Conservation (phyloP, 2,888 invertebrate genomes). For the Microchrysa polita region DNA sequence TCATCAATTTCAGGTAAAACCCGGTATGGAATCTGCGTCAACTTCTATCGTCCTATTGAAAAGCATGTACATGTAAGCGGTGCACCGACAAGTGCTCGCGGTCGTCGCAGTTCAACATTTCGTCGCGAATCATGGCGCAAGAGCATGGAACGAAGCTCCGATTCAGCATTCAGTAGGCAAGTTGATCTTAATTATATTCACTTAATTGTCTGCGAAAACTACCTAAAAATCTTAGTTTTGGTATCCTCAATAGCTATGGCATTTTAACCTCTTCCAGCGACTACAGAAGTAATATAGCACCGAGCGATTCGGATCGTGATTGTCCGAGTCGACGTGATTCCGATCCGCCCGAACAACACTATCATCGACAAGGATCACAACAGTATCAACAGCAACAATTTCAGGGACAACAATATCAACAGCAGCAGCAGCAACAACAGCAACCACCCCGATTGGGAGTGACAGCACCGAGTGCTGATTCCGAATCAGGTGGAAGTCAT, state of each 20-base stretch:
- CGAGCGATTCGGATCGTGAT: slow-evolving; percentile 90
- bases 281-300: slow-evolving; percentile 90
- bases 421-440: slow-evolving; percentile 50
- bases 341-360: slow-evolving; percentile 65
- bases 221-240: slow-evolving; percentile 45
- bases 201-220: background rate
- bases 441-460: slow-evolving; percentile 72
- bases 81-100: slow-evolving; percentile 58
- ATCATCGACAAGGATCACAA: slow-evolving; percentile 51
- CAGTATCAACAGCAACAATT: slow-evolving; percentile 50
- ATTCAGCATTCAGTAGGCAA: slow-evolving; percentile 93
- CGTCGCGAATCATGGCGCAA: slow-evolving; percentile 90
- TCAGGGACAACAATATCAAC: slow-evolving; percentile 47
- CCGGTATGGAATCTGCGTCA: slow-evolving; percentile 96
- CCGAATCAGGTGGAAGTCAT: slow-evolving; percentile 88
- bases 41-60: slow-evolving; percentile 95
- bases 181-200: slow-evolving; percentile 52
- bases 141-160: slow-evolving; percentile 91
- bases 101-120: slow-evolving; percentile 67
- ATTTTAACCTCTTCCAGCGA: slow-evolving; percentile 75
- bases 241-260: slow-evolving; percentile 63
- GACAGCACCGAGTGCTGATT: slow-evolving; percentile 76
- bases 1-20: slow-evolving; percentile 67
- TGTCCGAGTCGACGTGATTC: slow-evolving; percentile 79
- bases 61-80: slow-evolving; percentile 64